Conservation (phyloP, 2,113 vertebrate species). For the Burhinus oedicnemus region DNA sequence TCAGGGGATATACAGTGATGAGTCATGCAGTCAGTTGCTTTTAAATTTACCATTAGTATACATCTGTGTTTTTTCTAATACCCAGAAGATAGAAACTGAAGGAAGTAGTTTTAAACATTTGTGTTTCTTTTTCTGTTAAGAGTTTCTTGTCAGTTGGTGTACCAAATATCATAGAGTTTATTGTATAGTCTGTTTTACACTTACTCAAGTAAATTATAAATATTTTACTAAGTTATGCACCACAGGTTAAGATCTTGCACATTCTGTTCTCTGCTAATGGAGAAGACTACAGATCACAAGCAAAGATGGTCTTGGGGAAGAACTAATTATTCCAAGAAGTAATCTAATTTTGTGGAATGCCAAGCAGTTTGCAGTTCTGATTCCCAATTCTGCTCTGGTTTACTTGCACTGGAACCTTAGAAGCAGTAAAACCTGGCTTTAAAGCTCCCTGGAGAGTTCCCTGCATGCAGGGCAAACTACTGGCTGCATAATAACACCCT, state of each 20-base stretch:
- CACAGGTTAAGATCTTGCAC: not conserved
- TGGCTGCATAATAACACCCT: not conserved
- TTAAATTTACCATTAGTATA: not conserved
- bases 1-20: constrained; percentile 52
- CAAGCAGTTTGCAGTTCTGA: not conserved
- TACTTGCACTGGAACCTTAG: not conserved
- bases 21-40: constrained; percentile 57
- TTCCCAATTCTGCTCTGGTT: not conserved
- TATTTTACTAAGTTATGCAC: not conserved
- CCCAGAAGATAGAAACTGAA: constrained; percentile 25
- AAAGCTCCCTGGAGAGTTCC: not conserved
- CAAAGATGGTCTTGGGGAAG: not conserved
- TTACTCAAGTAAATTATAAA: constrained; percentile 2
- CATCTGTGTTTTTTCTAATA: constrained; percentile 47
- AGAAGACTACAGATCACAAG: not conserved
- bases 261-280: not conserved
- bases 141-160: not conserved
- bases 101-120: constrained; percentile 12
- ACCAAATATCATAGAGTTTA: not conserved
- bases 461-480: not conserved
- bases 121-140: not conserved
- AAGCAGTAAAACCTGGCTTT: not conserved
- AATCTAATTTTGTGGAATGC: not conserved
- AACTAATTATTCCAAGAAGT: not conserved
- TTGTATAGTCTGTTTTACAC: not conserved